Base-by-base conservation (phyloP, 2,797 vertebrate genomes). In the Apogon talboti region DNA sequence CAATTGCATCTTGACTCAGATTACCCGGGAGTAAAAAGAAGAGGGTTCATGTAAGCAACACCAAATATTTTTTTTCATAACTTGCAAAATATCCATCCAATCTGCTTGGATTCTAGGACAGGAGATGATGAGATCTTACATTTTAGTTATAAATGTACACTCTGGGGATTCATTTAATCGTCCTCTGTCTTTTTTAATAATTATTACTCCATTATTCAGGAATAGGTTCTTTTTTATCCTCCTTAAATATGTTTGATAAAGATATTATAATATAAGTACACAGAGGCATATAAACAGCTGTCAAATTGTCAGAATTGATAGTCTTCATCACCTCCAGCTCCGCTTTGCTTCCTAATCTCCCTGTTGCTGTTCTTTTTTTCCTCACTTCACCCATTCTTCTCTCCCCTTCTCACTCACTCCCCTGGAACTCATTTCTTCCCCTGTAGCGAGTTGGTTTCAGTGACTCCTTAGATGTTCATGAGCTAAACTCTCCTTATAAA, bases 401-500 rank as follows among this genome's bases (percentile, higher is more conserved):
- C 42, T 67, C 38, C 47, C 46, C 46, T 46, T 46, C 45, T 43
- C n/a, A 28, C 48, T 15, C 33, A 42, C 55, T 71, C 16, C 63
- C 69, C 71, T 80, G 60, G 53, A 71, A 67, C 79, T 71, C 54
- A 77, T 76, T 77, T 71, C 53, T 73, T 21, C 30, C 76, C 40
- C 38, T 71, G 48, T 42, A 66, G 38, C 37, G 0, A 56, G 47
- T 54, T 45, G 66, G 48, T 73, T 74, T 57, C 73, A 40, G 35
- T 49, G 62, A 73, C 70, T 46, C 77, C 76, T 83, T 41, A 77
- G 64, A 78, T 76, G 56, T 70, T 86, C 71, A 72, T 58, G 53
- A 76, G 54, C 68, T 71, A 77, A 84, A 83, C 57, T 46, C 16
- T 33, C 61, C 77, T 59, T 70, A 74, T 80, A 85, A 88, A 87